Percentiles rank a stretch among this genome's conserved stretches.
These are phyloP conservation scores for Schrankia costaestrigalis DNA, from an alignment of 2,888 invertebrate genomes.

Conservation along the genomic window DNA sequence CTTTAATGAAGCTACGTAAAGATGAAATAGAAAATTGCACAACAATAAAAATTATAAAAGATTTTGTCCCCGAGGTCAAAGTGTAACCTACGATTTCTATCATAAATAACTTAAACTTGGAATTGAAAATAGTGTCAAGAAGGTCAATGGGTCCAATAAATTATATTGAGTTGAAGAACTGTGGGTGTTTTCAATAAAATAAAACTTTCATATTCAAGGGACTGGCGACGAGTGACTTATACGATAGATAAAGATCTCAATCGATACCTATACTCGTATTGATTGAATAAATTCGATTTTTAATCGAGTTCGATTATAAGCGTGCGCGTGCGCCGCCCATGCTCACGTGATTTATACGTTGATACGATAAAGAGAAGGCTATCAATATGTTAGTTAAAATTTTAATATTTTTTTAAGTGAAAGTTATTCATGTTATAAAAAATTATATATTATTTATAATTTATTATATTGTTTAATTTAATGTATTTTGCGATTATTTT, in stretches of 20 bases:
- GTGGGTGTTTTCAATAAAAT: constrained; percentile 7
- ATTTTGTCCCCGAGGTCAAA: no score
- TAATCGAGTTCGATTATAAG: constrained; percentile 66
- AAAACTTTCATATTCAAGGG: constrained; percentile 25
- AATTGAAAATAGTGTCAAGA: no score
- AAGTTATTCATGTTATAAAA: constrained; percentile 37
- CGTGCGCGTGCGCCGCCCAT: constrained; percentile 51
- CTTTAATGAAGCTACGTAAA: no score
- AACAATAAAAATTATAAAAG: no score
- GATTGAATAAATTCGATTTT: constrained; percentile 60
- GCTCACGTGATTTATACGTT: constrained; percentile 44
- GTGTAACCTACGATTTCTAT: no score
- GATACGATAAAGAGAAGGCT: constrained; percentile 19
- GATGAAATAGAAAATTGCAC: no score
- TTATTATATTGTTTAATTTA: no score
- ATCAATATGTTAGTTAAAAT: constrained; percentile 6
- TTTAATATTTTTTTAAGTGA: constrained; percentile 30
- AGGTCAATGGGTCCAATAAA: no score
- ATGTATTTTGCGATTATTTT: no score
- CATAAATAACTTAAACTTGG: no score
- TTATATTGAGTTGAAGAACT: no score
- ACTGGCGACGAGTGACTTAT: constrained; percentile 37
- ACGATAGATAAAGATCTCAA: constrained; percentile 53
- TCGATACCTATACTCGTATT: constrained; percentile 47
- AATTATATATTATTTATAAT: constrained; percentile 19